phyloP scores from a whole-genome alignment of 2,113 vertebrate genomes.

The Neolamprologus kungweensis region DNA sequence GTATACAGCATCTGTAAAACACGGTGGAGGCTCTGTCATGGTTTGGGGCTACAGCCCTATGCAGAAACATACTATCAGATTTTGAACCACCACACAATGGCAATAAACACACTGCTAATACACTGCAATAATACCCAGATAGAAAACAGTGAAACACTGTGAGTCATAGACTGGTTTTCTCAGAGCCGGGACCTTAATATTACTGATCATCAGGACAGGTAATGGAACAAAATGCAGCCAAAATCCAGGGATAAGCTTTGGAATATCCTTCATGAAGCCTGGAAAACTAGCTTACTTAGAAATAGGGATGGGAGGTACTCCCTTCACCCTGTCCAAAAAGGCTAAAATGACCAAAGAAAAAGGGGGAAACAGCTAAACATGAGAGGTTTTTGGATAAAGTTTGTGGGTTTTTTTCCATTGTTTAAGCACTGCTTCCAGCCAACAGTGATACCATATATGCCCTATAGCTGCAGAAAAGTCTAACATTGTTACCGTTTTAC shows the following conservation, averaged over 20 bases:
- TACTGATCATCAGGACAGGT: background rate
- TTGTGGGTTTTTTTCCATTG: too few species aligned
- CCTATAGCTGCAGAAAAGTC: too few species aligned
- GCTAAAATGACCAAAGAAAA: background rate
- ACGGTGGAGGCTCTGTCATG: background rate
- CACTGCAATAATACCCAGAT: background rate
- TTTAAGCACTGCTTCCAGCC: too few species aligned
- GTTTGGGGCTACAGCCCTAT: background rate
- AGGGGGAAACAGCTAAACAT: background rate
- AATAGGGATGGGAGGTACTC: background rate
- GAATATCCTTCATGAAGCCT: background rate
- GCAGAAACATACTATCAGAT: background rate
- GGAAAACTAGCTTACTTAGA: background rate
- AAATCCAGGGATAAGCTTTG: background rate
- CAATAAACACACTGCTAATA: background rate
- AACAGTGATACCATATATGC: rapidly evolving
- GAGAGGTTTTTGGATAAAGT: rapidly evolving
- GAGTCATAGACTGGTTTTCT: background rate
- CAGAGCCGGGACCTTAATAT: background rate
- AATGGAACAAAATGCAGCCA: background rate
- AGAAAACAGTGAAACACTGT: background rate
- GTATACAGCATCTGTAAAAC: background rate
- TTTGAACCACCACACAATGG: background rate
- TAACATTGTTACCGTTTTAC: too few species aligned
- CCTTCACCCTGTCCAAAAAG: background rate